Evolutionary conservation across 2,113 vertebrate species (phyloP).

Genomic region (Dipodomys spectabilis): DNA sequence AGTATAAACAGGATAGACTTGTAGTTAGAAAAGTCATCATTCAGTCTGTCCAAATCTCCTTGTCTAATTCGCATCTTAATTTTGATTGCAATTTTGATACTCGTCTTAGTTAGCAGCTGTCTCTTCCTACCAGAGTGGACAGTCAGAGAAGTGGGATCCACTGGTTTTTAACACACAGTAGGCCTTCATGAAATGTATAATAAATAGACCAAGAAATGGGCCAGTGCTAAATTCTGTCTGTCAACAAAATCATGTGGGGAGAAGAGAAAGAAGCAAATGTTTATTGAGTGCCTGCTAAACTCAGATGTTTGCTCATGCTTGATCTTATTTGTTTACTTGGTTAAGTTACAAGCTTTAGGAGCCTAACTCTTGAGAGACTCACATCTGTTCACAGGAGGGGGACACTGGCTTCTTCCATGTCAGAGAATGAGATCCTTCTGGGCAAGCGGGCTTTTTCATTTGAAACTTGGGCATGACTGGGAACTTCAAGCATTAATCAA

Average conservation of each 20-base stretch:
- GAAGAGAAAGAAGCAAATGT: background rate
- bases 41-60: background rate
- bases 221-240: background rate
- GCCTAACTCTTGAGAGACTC: background rate
- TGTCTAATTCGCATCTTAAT: background rate
- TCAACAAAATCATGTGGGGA: background rate
- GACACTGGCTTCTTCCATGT: background rate
- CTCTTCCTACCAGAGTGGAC: background rate
- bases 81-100: background rate
- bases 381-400: background rate
- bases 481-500: background rate
- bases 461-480: background rate
- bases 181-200: background rate
- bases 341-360: background rate
- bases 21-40: background rate
- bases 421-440: background rate
- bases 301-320: background rate
- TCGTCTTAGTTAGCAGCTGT: background rate
- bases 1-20: background rate
- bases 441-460: constrained; percentile 26
- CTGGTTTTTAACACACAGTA: background rate
- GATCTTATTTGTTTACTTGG: background rate
- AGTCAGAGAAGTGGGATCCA: background rate
- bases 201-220: background rate
- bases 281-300: background rate